Evolutionary conservation across 2,888 invertebrate genomes (phyloP), one percentile per base, ranked within the genome.

Genomic region (Lasioglossum figueresi): DNA sequence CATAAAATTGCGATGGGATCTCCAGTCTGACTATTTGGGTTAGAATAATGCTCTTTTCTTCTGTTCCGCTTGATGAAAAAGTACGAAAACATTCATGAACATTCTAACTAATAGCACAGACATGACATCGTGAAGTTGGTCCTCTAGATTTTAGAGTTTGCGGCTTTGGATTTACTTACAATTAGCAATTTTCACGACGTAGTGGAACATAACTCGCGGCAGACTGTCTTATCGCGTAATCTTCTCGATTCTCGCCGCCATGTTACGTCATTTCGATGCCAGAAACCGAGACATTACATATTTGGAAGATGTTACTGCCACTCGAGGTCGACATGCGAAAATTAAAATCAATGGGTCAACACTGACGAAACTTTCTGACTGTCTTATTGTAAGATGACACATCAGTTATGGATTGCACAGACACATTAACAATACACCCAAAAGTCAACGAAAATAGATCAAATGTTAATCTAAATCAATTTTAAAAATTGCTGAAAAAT

Each of bases 221-320:
- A 79, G 86, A 89, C 86, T 80, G 88, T 75, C 52, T 72, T 79
- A 78, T 82, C 82, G 76, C 79, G 81, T 85, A 87, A 90, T 85
- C 89, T 85, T 73, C 80, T 71, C 78, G 83, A 77, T 81, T 82
- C 86, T 74, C 59, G 71, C 75, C 81, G 84, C 27, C 40, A 52
- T 45, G 23, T 90, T 91, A 89, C 89, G 89, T 91, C 90, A 90
- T 84, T 59, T 56, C 73, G 80, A 80, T 73, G 84, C 74, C 34
- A 79, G 82, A 83, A 82, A 83, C 73, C 86, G 79, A 82, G 82
- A 80, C 79, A 59, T 85, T 84, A 89, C 87, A 86, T 91, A 87
- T 88, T 90, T 89, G 86, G 87, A 81, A 84, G 83, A 83, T 43
- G 43, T 84, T 80, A 73, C 76, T 73, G n/a, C 16, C 68, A 66